A percentile compares a stretch with the other conserved stretches of the same genome.
Evolutionary conservation across 2,113 vertebrate genomes (phyloP).

Genomic region (Eleginops maclovinus): DNA sequence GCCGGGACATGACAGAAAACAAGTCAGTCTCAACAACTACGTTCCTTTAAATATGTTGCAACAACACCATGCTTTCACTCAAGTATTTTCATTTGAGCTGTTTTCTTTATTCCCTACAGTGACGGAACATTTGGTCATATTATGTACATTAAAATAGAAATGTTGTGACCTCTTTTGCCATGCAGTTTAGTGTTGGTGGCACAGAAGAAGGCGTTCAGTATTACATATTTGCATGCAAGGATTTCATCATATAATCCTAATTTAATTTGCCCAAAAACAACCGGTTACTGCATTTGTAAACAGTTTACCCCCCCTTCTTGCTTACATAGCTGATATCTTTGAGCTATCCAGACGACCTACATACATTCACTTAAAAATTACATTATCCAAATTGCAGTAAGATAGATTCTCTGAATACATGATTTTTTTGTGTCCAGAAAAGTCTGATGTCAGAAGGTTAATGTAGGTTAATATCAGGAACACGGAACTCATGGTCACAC

Average conservation of each 20-base stretch:
- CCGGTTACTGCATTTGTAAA: conserved; percentile 12
- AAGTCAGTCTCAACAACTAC: conserved; percentile 84
- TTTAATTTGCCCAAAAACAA: conserved; percentile 14
- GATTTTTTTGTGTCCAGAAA: not conserved
- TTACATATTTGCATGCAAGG: conserved; percentile 19
- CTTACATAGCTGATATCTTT: not conserved
- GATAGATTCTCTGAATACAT: not conserved
- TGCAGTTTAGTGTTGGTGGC: not conserved
- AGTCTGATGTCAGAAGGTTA: not conserved
- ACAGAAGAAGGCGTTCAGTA: not conserved
- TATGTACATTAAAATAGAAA: not conserved
- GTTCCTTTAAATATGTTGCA: not conserved
- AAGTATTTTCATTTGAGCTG: not conserved
- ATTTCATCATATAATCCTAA: conserved; percentile 36
- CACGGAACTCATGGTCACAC: not conserved
- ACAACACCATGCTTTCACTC: not conserved
- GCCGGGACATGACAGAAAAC: conserved; percentile 89
- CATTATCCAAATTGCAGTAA: not conserved
- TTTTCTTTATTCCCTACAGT: not conserved
- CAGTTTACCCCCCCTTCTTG: not conserved
- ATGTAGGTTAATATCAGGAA: conserved; percentile 2
- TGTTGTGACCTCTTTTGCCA: not conserved
- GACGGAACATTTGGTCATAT: not conserved
- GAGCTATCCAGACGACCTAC: not conserved
- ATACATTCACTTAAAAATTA: not conserved